A percentile compares a stretch with the other conserved stretches of the same genome.
phyloP scores from a whole-genome alignment of 2,113 vertebrate species.

The Phoenicopterus ruber region DNA sequence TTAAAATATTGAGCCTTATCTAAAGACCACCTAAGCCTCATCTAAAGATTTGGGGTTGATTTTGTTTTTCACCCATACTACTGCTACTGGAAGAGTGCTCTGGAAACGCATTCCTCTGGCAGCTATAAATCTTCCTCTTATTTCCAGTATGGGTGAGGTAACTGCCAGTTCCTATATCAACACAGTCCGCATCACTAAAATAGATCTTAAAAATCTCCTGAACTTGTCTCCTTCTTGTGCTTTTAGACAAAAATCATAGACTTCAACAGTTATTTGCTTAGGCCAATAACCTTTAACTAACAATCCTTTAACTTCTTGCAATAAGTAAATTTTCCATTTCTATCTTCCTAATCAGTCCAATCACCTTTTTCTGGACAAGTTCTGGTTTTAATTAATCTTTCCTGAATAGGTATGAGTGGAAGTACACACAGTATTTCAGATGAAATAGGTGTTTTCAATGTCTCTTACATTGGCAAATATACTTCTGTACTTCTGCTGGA shows the following conservation, averaged over 20 bases:
- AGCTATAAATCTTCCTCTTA: not conserved
- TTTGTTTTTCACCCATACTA: not conserved
- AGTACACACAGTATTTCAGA: not conserved
- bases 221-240: not conserved
- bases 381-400: not conserved
- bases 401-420: not conserved
- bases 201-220: not conserved
- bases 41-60: not conserved
- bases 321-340: not conserved
- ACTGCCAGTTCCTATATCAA: not conserved
- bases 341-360: not conserved
- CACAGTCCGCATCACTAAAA: not conserved
- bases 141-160: not conserved
- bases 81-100: not conserved
- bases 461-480: not conserved
- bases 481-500: not conserved
- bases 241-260: not conserved
- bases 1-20: not conserved
- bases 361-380: not conserved
- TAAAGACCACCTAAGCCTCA: not conserved
- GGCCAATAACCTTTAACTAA: not conserved
- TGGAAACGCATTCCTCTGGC: not conserved
- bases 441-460: not conserved
- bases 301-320: not conserved
- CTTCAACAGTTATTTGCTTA: not conserved